Evolutionary conservation across 2,113 vertebrate genomes (phyloP).

Genomic region (Blennius ocellaris): DNA sequence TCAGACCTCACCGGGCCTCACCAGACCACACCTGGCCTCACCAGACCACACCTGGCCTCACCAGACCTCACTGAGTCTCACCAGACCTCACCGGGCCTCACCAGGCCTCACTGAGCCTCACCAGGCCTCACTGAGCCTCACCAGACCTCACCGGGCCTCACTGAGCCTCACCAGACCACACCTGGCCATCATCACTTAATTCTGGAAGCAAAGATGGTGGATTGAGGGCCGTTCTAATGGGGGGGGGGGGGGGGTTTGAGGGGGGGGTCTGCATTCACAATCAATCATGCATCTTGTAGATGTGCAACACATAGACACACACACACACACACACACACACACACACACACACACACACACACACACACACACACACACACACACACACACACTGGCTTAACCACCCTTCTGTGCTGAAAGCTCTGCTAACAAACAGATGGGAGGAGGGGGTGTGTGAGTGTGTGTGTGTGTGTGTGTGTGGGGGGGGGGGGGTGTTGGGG

Average conservation of each 20-base stretch:
- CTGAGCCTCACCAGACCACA: no score
- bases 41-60: constrained; percentile 53
- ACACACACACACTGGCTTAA: constrained; percentile 48
- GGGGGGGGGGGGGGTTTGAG: constrained; percentile 36
- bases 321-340: background rate
- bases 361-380: constrained; percentile 28
- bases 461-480: no score
- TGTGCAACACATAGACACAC: no score
- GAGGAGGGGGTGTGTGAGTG: background rate
- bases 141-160: constrained; percentile 53
- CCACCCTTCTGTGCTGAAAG: constrained; percentile 60
- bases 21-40: constrained; percentile 55
- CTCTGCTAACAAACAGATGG: constrained; percentile 66
- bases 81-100: no score
- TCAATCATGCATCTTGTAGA: constrained; percentile 52
- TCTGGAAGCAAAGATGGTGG: constrained; percentile 26
- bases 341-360: constrained; percentile 18
- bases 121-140: no score
- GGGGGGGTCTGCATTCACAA: constrained; percentile 48
- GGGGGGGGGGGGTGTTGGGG: background rate
- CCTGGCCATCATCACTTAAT: constrained; percentile 25
- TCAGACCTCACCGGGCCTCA: no score
- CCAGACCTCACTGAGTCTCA: no score
- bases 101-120: no score
- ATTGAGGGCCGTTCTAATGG: constrained; percentile 26